A percentile compares a stretch with the other conserved stretches of the same genome.
These are phyloP conservation scores for Melitaea cinxia DNA, from an alignment of 1,140 invertebrate species.

Conservation along the genomic window DNA sequence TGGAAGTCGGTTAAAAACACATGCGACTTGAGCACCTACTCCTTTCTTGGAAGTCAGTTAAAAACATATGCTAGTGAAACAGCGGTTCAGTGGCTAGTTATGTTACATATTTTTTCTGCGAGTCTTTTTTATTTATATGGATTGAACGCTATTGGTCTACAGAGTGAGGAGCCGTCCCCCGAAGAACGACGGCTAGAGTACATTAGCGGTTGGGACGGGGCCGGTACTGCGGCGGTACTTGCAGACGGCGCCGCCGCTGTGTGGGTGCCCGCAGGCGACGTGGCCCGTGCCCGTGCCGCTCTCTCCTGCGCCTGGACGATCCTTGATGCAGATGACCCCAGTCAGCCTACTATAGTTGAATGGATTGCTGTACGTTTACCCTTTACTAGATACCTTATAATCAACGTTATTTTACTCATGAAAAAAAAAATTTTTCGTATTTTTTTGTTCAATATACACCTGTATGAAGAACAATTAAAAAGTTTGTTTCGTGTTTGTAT, in stretches of 20 bases:
- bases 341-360: slow-evolving; percentile 83
- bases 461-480: too few species aligned
- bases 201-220: slow-evolving; percentile 94
- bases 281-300: slow-evolving; percentile 88
- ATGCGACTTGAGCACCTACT: too few species aligned
- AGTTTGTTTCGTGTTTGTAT: too few species aligned
- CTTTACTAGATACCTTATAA: background rate
- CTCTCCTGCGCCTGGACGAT: slow-evolving; percentile 92
- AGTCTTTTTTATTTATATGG: too few species aligned
- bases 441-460: too few species aligned
- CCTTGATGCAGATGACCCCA: slow-evolving; percentile 85
- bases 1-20: too few species aligned
- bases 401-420: background rate
- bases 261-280: slow-evolving; percentile 95
- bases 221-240: slow-evolving; percentile 89
- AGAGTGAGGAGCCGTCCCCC: slow-evolving; percentile 86
- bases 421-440: too few species aligned
- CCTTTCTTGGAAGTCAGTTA: too few species aligned
- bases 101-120: too few species aligned
- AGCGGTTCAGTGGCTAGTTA: too few species aligned
- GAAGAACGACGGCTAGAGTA: slow-evolving; percentile 91
- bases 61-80: too few species aligned
- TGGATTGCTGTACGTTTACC: slow-evolving; percentile 78
- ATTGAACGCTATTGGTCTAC: too few species aligned
- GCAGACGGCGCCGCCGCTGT: slow-evolving; percentile 89